Evolutionary conservation across 2,113 vertebrate species (phyloP), one percentile per base, ranked within the genome.

Genomic region (Epinephelus lanceolatus): DNA sequence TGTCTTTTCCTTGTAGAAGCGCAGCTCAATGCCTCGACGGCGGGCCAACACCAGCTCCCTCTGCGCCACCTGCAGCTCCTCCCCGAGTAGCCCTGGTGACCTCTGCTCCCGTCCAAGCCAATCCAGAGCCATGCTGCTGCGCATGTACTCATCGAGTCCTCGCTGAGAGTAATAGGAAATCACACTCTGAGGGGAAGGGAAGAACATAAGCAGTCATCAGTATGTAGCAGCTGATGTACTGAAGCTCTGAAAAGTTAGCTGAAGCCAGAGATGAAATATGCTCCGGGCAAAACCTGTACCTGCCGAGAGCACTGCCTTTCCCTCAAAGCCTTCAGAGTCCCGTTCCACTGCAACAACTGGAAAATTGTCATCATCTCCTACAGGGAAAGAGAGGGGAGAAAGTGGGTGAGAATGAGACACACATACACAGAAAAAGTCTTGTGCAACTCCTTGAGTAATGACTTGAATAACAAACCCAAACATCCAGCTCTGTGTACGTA

Each of bases 291-390:
- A 9, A 49, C 19, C 67, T 88, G 83, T 92, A 97, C 97, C 96
- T 97, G 96, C 63, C 96, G 94, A 66, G 97, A 97, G 80, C 92
- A 97, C 79, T 95, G 95, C 4, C 94, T 96, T 78, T 97, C 94
- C 83, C 96, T 96, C 49, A 97, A 92, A 19, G 94, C 95, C 89
- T 96, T 97, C 37, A 97, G 93, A 33, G 95, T 97, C 88, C 96
- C 95, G 4, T 97, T 97, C 97, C 97, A 97, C 73, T 97, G 97
- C 87, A 97, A 80, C 59, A 97, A 88, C 74, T 97, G 97, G 87
- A 97, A 97, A 86, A 97, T 86, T 49, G 96, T 97, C 97, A 97
- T 97, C 91, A 97, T 93, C 90, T 97, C 97, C 97, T 97, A 66
- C 2, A 78, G 83, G 81, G 89, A 53, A 18, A 51, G 27, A 69